These are phyloP conservation scores for Pimpla rufipes DNA, from an alignment of 2,888 invertebrate species.

Conservation along the genomic window DNA sequence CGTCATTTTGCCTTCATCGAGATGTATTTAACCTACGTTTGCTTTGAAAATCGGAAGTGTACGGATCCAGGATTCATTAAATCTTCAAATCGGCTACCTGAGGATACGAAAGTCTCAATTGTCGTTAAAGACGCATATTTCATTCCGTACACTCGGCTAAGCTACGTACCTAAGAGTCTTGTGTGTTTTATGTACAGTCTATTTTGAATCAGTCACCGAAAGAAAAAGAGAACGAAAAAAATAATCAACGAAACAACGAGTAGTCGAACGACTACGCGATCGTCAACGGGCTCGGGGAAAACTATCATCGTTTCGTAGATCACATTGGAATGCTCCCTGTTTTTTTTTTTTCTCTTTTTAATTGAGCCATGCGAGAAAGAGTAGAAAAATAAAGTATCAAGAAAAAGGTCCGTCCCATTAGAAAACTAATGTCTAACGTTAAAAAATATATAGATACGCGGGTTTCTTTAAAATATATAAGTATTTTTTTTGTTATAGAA, in stretches of 20 bases:
- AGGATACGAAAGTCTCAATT: constrained; percentile 68
- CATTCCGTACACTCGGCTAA: constrained; percentile 58
- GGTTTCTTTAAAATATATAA: constrained; percentile 52
- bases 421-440: constrained; percentile 74
- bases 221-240: constrained; percentile 23
- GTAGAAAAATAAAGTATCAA: constrained; percentile 67
- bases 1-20: not conserved
- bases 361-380: constrained; percentile 52
- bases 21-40: not conserved
- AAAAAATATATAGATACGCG: constrained; percentile 71
- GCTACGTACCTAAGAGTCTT: constrained; percentile 66
- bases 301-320: constrained; percentile 39
- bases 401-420: constrained; percentile 58
- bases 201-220: constrained; percentile 39
- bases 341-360: constrained; percentile 17
- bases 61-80: constrained; percentile 10
- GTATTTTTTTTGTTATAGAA: constrained; percentile 28
- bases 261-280: constrained; percentile 14
- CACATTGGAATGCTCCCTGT: constrained; percentile 38
- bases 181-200: constrained; percentile 61
- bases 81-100: constrained; percentile 70
- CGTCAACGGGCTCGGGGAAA: constrained; percentile 31
- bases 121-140: constrained; percentile 62
- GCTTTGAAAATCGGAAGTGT: not conserved
- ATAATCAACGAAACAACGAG: not conserved